phyloP scores from a whole-genome alignment of 2,113 vertebrate genomes.

The Ophthalmolycus amberensis region DNA sequence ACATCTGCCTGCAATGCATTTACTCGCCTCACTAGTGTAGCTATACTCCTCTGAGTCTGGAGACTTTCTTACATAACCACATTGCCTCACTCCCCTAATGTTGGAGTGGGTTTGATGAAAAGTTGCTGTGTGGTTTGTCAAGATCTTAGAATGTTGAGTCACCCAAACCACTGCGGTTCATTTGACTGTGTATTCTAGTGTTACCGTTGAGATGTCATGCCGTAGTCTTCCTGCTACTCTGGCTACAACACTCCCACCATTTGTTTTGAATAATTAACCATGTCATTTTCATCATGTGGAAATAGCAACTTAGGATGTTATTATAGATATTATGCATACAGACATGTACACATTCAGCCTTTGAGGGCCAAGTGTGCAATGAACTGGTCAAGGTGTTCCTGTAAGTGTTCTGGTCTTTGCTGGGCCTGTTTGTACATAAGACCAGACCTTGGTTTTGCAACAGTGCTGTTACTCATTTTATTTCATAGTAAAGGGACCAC shows the following conservation, averaged over 20 bases:
- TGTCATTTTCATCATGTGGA: neutral
- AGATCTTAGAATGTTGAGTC: constrained; percentile 36
- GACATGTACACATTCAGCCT: neutral
- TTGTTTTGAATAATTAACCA: neutral
- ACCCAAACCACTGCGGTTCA: constrained; percentile 23
- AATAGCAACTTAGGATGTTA: neutral
- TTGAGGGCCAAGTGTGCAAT: neutral
- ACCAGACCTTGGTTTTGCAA: constrained; percentile 17
- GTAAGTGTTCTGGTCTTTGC: constrained; percentile 22
- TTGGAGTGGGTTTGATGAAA: constrained; percentile 43
- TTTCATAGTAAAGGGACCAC: constrained; percentile 23
- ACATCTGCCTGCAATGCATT: constrained; percentile 54
- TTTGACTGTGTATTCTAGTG: constrained; percentile 26
- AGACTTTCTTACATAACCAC: constrained; percentile 61
- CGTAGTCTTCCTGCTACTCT: constrained; percentile 24
- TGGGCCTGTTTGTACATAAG: constrained; percentile 9
- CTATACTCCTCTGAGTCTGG: constrained; percentile 22
- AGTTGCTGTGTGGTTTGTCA: constrained; percentile 46
- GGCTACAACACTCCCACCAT: constrained; percentile 5
- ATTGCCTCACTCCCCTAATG: constrained; percentile 47
- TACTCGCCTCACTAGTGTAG: constrained; percentile 8
- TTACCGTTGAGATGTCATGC: constrained; percentile 18
- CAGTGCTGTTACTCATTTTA: constrained; percentile 14
- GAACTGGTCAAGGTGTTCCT: constrained; percentile 16
- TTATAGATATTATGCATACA: neutral